Percentiles rank a stretch among this genome's conserved stretches.
These are phyloP conservation scores for Heteromyza rotundicornis DNA, from an alignment of 2,888 invertebrate species.

Conservation along the genomic window DNA sequence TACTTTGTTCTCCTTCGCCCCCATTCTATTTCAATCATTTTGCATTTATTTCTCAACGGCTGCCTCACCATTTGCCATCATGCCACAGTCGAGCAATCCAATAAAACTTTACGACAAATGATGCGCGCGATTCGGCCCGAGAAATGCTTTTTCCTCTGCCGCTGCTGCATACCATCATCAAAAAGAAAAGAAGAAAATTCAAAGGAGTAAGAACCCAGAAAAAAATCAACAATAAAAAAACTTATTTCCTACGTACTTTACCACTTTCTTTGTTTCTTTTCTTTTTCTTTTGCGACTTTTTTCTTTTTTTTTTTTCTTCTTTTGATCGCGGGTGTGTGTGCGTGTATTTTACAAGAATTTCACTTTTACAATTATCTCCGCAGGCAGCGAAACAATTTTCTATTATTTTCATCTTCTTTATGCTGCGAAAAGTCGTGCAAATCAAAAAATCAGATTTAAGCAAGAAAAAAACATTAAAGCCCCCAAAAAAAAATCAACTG, in stretches of 20 bases:
- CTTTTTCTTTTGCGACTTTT: too few relatives aligned
- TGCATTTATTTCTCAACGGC: neutral
- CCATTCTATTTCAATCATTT: neutral
- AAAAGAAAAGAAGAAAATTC: too few relatives aligned
- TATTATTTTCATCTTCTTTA: neutral
- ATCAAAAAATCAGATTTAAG: neutral
- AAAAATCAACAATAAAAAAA: too few relatives aligned
- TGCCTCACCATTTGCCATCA: neutral
- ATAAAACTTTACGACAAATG: slow-evolving; percentile 56
- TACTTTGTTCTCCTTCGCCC: neutral
- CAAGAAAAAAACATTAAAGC: too few relatives aligned
- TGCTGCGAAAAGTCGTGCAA: slow-evolving; percentile 9
- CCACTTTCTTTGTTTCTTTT: too few relatives aligned
- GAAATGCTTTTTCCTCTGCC: too few relatives aligned
- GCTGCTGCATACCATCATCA: too few relatives aligned
- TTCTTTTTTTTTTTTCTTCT: too few relatives aligned
- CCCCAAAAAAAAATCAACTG: slow-evolving; percentile 3
- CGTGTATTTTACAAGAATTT: slow-evolving; percentile 4
- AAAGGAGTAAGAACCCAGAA: slow-evolving; percentile 5
- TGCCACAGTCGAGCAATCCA: slow-evolving; percentile 43
- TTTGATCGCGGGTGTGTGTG: neutral
- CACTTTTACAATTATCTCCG: slow-evolving; percentile 14
- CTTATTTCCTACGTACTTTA: neutral
- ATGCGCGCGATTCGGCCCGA: slow-evolving; percentile 29
- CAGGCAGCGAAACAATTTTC: slow-evolving; percentile 11